Evolutionary conservation across 1,140 invertebrate species (phyloP).

Genomic region (Drosophila burlai): DNA sequence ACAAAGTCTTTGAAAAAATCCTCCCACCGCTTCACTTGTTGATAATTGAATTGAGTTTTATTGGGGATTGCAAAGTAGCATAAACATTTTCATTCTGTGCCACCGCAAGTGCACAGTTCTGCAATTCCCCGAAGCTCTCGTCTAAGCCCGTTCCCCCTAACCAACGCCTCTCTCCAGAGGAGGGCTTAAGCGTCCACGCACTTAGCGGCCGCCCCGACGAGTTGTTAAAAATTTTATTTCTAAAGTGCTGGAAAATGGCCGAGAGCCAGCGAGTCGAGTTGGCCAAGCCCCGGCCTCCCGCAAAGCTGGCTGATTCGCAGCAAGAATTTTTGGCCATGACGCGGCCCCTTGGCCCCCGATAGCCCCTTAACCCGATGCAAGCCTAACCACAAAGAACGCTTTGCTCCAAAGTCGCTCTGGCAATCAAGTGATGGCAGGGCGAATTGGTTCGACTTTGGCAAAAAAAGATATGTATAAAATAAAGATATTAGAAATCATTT

Average conservation of each 20-base stretch:
- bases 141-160: neutral
- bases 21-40: neutral
- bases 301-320: conserved; percentile 36
- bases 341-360: neutral
- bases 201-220: conserved; percentile 75
- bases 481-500: neutral
- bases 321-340: conserved; percentile 39
- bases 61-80: neutral
- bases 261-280: conserved; percentile 46
- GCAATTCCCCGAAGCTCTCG: neutral
- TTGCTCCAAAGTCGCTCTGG: conserved; percentile 73
- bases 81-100: conserved; percentile 3
- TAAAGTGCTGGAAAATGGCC: conserved; percentile 79
- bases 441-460: conserved; percentile 2
- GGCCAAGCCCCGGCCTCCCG: conserved; percentile 1
- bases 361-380: conserved; percentile 18
- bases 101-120: conserved; percentile 29
- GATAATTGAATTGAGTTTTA: conserved; percentile 1
- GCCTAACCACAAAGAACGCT: conserved; percentile 72
- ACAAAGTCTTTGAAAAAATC: no score
- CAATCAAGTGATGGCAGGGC: conserved; percentile 65
- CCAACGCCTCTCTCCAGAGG: conserved; percentile 25
- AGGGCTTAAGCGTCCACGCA: conserved; percentile 76
- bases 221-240: conserved; percentile 80
- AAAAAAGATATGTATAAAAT: neutral